Percentiles rank a stretch among this genome's conserved stretches.
Evolutionary conservation across 2,113 vertebrate species (phyloP).

Genomic region (Pipa parva): DNA sequence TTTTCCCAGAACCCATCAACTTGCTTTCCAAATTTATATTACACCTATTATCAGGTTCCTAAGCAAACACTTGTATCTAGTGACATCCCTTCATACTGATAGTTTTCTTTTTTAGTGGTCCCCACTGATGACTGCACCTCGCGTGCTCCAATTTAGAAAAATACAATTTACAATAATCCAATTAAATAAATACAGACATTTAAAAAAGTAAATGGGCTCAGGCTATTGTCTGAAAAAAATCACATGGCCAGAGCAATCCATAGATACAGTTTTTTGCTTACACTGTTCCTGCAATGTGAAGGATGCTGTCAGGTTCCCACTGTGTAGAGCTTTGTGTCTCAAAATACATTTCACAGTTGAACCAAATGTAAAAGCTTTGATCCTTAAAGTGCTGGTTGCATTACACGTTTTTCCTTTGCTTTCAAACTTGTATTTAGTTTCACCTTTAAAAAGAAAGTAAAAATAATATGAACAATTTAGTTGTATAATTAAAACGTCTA

Average conservation of each 20-base stretch:
- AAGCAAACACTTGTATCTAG: too few relatives aligned
- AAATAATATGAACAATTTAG: neutral
- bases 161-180: too few relatives aligned
- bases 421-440: conserved; percentile 47
- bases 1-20: too few relatives aligned
- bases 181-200: too few relatives aligned
- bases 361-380: neutral
- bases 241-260: neutral
- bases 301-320: conserved; percentile 24
- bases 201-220: too few relatives aligned
- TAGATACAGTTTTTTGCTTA: conserved; percentile 24
- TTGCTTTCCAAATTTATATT: too few relatives aligned
- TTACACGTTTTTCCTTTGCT: conserved; percentile 54
- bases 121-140: too few relatives aligned
- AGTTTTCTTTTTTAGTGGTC: too few relatives aligned
- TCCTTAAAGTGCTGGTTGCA: conserved; percentile 47
- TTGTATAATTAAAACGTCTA: neutral
- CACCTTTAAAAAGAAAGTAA: conserved; percentile 45
- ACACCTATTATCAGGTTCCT: too few relatives aligned
- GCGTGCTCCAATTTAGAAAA: too few relatives aligned
- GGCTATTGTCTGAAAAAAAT: too few relatives aligned
- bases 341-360: conserved; percentile 49
- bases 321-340: conserved; percentile 47
- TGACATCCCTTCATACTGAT: too few relatives aligned
- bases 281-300: conserved; percentile 46